Conservation (phyloP, 2,888 invertebrate species). For the Liposcelis brunnea region DNA sequence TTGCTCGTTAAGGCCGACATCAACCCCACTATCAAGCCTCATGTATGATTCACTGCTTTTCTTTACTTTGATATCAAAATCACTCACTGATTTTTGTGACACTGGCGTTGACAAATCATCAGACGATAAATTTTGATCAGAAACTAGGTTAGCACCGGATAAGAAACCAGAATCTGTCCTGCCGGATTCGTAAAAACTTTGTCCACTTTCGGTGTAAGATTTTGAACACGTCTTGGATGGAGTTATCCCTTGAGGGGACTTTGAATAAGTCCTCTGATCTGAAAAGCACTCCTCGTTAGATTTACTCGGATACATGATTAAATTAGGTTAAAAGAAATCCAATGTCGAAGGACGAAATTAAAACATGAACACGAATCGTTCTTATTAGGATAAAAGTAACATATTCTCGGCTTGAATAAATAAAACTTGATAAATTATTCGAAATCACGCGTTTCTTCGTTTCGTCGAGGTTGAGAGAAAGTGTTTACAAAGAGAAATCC, state of each 20-base stretch:
- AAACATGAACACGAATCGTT: too few relatives aligned
- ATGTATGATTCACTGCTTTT: slow-evolving; percentile 22
- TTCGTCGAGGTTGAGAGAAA: too few relatives aligned
- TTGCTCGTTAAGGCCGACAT: slow-evolving; percentile 39
- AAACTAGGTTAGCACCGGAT: slow-evolving; percentile 28
- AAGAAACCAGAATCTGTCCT: slow-evolving; percentile 30
- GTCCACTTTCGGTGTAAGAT: background rate
- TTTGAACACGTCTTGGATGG: background rate
- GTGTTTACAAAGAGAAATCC: too few relatives aligned
- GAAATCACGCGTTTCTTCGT: too few relatives aligned
- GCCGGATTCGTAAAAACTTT: slow-evolving; percentile 18
- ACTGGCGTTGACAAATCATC: slow-evolving; percentile 15
- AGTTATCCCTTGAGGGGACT: background rate
- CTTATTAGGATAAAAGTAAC: too few relatives aligned
- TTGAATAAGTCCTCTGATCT: slow-evolving; percentile 2
- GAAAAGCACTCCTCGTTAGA: background rate
- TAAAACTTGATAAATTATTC: too few relatives aligned
- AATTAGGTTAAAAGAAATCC: too few relatives aligned
- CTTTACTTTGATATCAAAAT: slow-evolving; percentile 12
- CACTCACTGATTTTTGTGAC: slow-evolving; percentile 17
- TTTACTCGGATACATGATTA: too few relatives aligned
- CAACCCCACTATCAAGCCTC: slow-evolving; percentile 50
- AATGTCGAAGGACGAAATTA: too few relatives aligned
- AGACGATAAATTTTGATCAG: slow-evolving; percentile 17
- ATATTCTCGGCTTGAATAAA: too few relatives aligned